These are phyloP conservation scores for Acleris laterana DNA, from an alignment of 2,888 invertebrate genomes.

Conservation along the genomic window DNA sequence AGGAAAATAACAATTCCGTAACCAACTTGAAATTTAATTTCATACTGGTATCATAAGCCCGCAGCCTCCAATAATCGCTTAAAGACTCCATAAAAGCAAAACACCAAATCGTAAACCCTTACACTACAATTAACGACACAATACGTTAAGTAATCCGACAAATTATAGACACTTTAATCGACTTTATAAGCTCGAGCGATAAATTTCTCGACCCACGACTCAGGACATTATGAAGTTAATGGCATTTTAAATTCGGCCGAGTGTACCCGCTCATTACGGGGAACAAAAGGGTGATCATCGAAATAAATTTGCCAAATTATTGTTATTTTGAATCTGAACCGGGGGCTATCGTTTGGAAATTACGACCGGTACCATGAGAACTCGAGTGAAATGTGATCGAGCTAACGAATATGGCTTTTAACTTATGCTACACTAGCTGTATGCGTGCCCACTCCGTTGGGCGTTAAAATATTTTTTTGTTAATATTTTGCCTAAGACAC, in stretches of 20 bases:
- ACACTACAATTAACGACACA: conserved; percentile 32
- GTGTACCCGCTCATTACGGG: conserved; percentile 64
- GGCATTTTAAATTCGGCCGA: conserved; percentile 65
- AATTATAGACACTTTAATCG: conserved; percentile 37
- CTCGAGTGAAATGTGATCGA: conserved; percentile 13
- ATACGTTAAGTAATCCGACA: conserved; percentile 38
- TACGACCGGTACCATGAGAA: conserved; percentile 36
- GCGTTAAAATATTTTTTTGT: no score
- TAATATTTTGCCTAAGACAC: no score
- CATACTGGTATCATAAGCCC: neutral
- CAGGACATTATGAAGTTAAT: conserved; percentile 62
- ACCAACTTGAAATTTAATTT: no score
- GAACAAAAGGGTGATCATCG: conserved; percentile 74
- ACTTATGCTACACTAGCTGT: no score
- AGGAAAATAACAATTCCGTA: no score
- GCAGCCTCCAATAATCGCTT: neutral
- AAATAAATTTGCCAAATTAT: conserved; percentile 81
- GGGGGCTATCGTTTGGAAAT: conserved; percentile 54
- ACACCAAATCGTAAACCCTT: conserved; percentile 24
- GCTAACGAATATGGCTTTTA: no score
- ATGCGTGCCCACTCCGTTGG: no score
- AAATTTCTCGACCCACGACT: conserved; percentile 28
- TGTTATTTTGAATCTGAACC: conserved; percentile 67
- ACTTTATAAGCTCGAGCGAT: conserved; percentile 38
- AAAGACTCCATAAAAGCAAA: conserved; percentile 5